Base-by-base conservation (phyloP, 1,140 invertebrate species). In the Lethrus apterus region DNA sequence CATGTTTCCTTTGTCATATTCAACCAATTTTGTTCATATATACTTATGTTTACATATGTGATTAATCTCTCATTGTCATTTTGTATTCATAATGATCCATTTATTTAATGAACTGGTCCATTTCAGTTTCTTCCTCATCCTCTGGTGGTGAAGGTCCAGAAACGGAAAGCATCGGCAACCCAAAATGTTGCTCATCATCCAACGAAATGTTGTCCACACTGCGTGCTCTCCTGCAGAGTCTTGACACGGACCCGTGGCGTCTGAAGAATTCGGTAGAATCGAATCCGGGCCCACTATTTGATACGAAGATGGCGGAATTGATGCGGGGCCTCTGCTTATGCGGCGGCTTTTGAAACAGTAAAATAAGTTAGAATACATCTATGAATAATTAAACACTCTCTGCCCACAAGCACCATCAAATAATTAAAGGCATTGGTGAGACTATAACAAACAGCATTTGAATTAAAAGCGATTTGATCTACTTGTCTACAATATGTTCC, bases 131-230 rank as follows among this genome's bases (percentile, higher is more conserved):
- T 9, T 54, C 51, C 8, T 36, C 41, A 35, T 77, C 71, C 56
- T 78, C 76, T 0, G 83, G 81, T 19, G 83, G 83, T n/a, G 81
- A 84, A 0, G 84, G 83, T 40, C 83, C 82, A 10, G 83, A 84
- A 5, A 87, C 73, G 20, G 83, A 85, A 2, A 86, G 71, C 45
- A 83, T 84, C 26, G 84, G 84, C 54, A 86, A 66, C 18, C 81
- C 81, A 46, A 81, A 83, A 46, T 82, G 77, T 47, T 77, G 73
- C 38, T 58, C 55, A 19, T 23, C 40, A 5, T 70, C 68, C 46
- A 71, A 55, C 30, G 75, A 77, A 41, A 80, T 73, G 58, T 80
- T 80, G 57, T 80, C 78, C 54, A 78, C 79, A 67, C 79, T 85
- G 70, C 81, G 80, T 56, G 84, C 83, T 66, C 85, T 85, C 8